Base-by-base conservation (phyloP, 2,797 vertebrate species). In the Anabacerthia variegaticeps region DNA sequence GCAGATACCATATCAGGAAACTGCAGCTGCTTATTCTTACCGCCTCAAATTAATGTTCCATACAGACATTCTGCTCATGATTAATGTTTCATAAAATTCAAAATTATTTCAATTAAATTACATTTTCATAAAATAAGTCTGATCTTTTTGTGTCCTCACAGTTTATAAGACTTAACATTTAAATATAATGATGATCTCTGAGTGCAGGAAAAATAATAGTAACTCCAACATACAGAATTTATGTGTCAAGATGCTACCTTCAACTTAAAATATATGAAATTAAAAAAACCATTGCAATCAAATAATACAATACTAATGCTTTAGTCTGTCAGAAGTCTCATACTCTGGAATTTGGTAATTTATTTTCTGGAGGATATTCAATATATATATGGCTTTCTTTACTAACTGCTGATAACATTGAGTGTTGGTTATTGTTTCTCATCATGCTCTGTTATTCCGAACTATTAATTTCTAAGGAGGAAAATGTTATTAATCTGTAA, bases 1-100 rank as follows among this genome's bases (percentile, higher is more conserved):
- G 68, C 58, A 94, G 97, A 97, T 95, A 93, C 34, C 41, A 1
- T 96, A 97, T 93, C 90, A 93, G 83, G 54, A 43, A 97, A 94
- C 37, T 91, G 89, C 87, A 97, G 96, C 93, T 97, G 92, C 75
- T 97, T 96, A 94, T 88, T 97, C 85, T 93, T 93, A 95, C 32
- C 88, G 84, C 46, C 81, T 95, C 93, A 96, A 95, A 98, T 97
- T 98, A 98, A 98, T 96, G 95, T 96, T 96, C 92, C 95, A 91
- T 92, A 95, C 22, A 95, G 56, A 92, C 74, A 96, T 92, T 85
- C 90, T 88, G 69, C 58, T 88, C 78, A 83, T 96, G 95, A 97
- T 96, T 96, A 97, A 97, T 96, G 86, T 91, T 92, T 96, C 91
- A 96, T 84, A 97, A 97, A 95, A 95, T 95, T 91, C 91, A 91